phyloP scores from a whole-genome alignment of 2,888 invertebrate species.

The Lasioglossum villosulum region DNA sequence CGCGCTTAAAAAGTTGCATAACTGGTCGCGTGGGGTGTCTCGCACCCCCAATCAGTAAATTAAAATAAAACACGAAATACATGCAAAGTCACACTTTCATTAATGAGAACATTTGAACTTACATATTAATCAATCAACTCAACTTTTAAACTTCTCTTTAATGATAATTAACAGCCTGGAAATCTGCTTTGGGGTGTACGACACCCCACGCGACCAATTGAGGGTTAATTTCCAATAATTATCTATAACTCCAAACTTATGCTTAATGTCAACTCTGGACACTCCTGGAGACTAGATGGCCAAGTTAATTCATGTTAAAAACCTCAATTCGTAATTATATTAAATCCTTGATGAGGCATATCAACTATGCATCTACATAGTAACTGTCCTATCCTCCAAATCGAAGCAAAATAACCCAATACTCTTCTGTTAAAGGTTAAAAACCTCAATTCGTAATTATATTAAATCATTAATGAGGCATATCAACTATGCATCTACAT shows the following conservation, averaged over 20 bases:
- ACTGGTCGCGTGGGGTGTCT: too few species aligned
- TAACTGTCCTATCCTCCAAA: background rate
- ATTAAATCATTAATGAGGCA: background rate
- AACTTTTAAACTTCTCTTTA: too few species aligned
- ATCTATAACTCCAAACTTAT: background rate
- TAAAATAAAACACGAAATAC: too few species aligned
- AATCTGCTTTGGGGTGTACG: too few species aligned
- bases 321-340: too few species aligned
- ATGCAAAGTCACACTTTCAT: too few species aligned
- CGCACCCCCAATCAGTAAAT: too few species aligned
- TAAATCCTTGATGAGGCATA: background rate
- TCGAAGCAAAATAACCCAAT: background rate
- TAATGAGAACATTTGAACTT: too few species aligned
- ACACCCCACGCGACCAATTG: too few species aligned
- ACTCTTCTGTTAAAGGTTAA: slow-evolving; percentile 41
- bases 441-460: background rate
- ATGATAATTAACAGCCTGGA: too few species aligned
- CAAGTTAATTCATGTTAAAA: background rate
- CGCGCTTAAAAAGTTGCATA: too few species aligned
- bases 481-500: background rate
- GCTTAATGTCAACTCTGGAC: background rate
- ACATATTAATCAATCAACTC: too few species aligned
- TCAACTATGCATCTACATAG: background rate
- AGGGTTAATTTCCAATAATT: background rate
- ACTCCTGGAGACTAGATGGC: background rate